A percentile compares a stretch with the other conserved stretches of the same genome.
phyloP scores from a whole-genome alignment of 2,797 vertebrate species.

The Poecilia wingei region DNA sequence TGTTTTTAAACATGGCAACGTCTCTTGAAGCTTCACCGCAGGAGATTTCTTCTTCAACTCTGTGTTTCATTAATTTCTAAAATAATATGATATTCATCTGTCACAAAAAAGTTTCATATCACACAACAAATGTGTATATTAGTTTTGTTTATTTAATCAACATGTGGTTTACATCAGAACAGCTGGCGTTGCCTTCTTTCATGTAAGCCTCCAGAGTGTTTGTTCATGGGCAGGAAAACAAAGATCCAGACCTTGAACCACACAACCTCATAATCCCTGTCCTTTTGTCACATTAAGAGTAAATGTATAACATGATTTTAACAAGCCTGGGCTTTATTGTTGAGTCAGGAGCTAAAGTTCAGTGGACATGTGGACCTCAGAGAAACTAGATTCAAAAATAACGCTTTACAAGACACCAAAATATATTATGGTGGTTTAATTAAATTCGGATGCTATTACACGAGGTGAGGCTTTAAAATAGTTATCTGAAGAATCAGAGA shows the following conservation, averaged over 20 bases:
- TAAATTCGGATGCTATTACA: neutral
- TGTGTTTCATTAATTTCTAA: neutral
- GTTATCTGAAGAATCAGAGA: neutral
- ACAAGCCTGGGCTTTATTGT: conserved; percentile 44
- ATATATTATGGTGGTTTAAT: neutral
- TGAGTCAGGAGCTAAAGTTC: conserved; percentile 70
- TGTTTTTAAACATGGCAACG: neutral
- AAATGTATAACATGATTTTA: conserved; percentile 78
- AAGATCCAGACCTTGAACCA: conserved; percentile 57
- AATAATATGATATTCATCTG: neutral
- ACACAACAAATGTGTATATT: neutral
- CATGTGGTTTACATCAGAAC: neutral
- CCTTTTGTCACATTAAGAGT: conserved; percentile 60
- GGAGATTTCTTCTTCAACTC: neutral
- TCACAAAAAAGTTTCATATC: neutral
- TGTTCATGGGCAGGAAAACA: conserved; percentile 52
- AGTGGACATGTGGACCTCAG: conserved; percentile 27
- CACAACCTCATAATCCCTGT: conserved; percentile 9
- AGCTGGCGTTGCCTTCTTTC: conserved; percentile 40
- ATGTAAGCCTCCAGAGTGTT: conserved; percentile 52
- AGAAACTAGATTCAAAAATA: conserved; percentile 11
- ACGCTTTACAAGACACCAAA: neutral
- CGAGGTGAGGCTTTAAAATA: neutral
- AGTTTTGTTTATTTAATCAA: neutral
- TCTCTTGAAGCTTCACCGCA: neutral